Evolutionary conservation across 2,113 vertebrate genomes (phyloP).

Genomic region (Progne subis): DNA sequence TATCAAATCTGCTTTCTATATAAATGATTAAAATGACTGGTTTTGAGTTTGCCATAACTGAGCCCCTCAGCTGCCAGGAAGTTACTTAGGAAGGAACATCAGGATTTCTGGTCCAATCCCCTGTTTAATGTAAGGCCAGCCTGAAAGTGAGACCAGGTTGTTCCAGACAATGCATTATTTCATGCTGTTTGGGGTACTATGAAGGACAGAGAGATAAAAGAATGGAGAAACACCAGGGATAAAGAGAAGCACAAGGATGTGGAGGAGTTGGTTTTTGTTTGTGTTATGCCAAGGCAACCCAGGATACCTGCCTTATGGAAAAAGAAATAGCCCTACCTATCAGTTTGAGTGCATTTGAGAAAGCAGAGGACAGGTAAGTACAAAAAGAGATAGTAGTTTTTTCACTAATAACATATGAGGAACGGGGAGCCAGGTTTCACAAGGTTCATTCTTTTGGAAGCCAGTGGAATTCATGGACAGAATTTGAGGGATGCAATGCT

Average conservation of each 20-base stretch:
- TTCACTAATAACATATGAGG: neutral
- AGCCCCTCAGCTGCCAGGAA: neutral
- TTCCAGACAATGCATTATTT: neutral
- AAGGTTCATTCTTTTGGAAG: neutral
- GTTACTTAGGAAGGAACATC: neutral
- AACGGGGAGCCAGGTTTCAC: neutral
- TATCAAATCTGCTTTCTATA: neutral
- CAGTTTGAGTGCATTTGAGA: neutral
- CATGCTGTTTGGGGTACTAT: neutral
- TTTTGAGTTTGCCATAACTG: neutral
- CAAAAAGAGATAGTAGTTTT: fast-evolving
- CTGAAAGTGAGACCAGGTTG: neutral
- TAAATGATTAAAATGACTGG: neutral
- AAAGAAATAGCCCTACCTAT: neutral
- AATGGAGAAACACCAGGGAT: neutral
- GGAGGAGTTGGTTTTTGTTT: neutral
- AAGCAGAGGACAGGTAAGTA: neutral
- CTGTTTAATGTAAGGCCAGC: neutral
- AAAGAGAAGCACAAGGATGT: neutral
- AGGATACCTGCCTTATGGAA: fast-evolving
- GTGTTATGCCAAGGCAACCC: neutral
- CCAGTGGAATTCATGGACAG: neutral
- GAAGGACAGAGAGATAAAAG: neutral
- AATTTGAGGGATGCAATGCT: neutral
- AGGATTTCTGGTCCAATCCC: neutral